Percentiles rank a stretch among this genome's conserved stretches.
Conservation (phyloP, 2,888 invertebrate genomes). For the Apantesis nais region DNA sequence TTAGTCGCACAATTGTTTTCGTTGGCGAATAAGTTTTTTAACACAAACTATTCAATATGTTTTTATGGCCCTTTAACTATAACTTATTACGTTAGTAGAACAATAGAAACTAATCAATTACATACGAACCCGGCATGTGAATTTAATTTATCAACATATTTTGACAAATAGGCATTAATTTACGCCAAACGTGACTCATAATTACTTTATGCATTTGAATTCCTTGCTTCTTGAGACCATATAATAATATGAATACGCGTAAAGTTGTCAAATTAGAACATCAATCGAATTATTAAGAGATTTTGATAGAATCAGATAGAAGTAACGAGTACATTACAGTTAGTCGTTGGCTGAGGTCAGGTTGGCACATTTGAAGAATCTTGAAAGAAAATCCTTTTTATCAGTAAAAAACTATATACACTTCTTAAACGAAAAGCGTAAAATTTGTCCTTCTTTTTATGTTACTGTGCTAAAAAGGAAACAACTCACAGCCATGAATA, state of each 20-base stretch:
- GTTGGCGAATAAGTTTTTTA: background rate
- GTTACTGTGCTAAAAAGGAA: too few relatives aligned
- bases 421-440: too few relatives aligned
- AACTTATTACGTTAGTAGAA: slow-evolving; percentile 7
- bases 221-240: slow-evolving; percentile 50
- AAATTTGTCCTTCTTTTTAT: too few relatives aligned
- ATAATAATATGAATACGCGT: background rate
- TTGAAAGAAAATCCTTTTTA: background rate
- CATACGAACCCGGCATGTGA: slow-evolving; percentile 11
- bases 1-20: background rate
- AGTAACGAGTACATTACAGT: slow-evolving; percentile 15
- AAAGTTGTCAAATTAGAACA: slow-evolving; percentile 52
- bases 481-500: too few relatives aligned
- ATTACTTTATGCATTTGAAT: slow-evolving; percentile 53
- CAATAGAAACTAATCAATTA: slow-evolving; percentile 12
- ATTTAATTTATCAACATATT: slow-evolving; percentile 38
- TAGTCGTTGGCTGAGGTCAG: too few relatives aligned
- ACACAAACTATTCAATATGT: background rate
- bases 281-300: slow-evolving; percentile 49
- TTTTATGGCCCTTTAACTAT: background rate
- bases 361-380: too few relatives aligned
- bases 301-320: slow-evolving; percentile 37
- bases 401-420: too few relatives aligned
- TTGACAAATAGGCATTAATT: slow-evolving; percentile 36
- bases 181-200: slow-evolving; percentile 48